phyloP scores from a whole-genome alignment of 2,113 vertebrate species.

The Caloenas nicobarica region DNA sequence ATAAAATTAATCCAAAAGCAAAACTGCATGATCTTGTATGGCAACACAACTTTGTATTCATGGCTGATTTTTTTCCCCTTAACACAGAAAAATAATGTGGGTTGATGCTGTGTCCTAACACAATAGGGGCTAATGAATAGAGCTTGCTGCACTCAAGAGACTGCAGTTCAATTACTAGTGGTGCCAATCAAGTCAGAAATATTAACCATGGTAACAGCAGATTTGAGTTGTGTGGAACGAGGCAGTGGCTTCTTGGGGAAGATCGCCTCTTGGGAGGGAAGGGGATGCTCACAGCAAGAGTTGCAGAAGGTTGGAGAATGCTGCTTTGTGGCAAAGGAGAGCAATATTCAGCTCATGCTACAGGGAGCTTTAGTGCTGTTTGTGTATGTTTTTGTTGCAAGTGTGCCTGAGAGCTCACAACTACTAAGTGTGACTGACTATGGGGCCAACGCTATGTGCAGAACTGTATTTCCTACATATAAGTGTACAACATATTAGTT shows the following conservation, averaged over 20 bases:
- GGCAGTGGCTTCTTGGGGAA: constrained; percentile 22
- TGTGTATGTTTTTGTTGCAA: not conserved
- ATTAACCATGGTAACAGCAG: constrained; percentile 64
- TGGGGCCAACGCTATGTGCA: not conserved
- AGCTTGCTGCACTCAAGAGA: constrained; percentile 46
- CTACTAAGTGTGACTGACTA: not conserved
- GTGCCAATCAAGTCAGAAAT: constrained; percentile 69
- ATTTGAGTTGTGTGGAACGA: constrained; percentile 1
- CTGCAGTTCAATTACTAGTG: constrained; percentile 55
- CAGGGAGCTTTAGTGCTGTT: not conserved
- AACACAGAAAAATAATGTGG: constrained; percentile 43
- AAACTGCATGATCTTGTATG: constrained; percentile 18
- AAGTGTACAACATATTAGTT: not conserved
- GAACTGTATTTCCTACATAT: not conserved
- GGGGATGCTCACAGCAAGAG: not conserved
- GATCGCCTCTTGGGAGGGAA: not conserved
- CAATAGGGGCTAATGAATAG: constrained; percentile 69
- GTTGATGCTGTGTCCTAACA: constrained; percentile 51
- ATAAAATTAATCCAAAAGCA: constrained; percentile 26
- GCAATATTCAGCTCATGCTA: not conserved
- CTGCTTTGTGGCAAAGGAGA: not conserved
- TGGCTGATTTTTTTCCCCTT: constrained; percentile 6
- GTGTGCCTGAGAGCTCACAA: not conserved
- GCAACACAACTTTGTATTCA: constrained; percentile 47
- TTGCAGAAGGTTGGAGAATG: not conserved